Evolutionary conservation across 2,113 vertebrate genomes (phyloP).

Genomic region (Helogale parvula): DNA sequence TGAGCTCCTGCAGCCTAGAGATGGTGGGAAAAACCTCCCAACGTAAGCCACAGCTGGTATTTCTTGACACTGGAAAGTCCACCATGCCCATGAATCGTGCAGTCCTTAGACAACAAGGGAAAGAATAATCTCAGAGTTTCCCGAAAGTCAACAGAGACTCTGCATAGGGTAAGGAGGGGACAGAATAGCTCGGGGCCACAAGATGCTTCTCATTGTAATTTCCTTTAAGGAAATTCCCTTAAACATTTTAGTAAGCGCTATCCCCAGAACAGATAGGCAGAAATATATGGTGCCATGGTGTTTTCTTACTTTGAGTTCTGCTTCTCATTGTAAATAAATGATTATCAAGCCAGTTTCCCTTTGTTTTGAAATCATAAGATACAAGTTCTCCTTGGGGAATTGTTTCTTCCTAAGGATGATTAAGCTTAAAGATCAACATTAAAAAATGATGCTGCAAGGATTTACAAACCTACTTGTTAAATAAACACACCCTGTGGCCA

Average conservation of each 20-base stretch:
- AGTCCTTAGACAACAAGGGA: neutral
- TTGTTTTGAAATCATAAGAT: conserved; percentile 9
- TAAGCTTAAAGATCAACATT: neutral
- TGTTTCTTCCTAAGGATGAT: neutral
- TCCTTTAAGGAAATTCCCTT: neutral
- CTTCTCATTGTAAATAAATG: conserved; percentile 10
- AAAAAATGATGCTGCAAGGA: neutral
- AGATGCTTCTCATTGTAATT: neutral
- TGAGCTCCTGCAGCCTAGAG: neutral
- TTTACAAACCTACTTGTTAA: neutral
- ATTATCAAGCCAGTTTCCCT: neutral
- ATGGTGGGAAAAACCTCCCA: neutral
- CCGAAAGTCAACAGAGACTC: conserved; percentile 29
- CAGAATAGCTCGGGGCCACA: neutral
- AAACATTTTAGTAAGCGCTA: neutral
- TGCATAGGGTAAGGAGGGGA: neutral
- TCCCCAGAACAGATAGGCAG: neutral
- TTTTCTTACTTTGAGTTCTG: neutral
- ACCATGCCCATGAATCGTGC: conserved; percentile 42
- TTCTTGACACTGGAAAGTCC: conserved; percentile 41
- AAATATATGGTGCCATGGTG: neutral
- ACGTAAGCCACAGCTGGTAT: neutral
- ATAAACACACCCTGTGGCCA: neutral
- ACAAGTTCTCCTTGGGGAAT: neutral
- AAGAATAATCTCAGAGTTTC: conserved; percentile 44